Evolutionary conservation across 2,888 invertebrate species (phyloP).

Genomic region (Agriopis aurantiaria): DNA sequence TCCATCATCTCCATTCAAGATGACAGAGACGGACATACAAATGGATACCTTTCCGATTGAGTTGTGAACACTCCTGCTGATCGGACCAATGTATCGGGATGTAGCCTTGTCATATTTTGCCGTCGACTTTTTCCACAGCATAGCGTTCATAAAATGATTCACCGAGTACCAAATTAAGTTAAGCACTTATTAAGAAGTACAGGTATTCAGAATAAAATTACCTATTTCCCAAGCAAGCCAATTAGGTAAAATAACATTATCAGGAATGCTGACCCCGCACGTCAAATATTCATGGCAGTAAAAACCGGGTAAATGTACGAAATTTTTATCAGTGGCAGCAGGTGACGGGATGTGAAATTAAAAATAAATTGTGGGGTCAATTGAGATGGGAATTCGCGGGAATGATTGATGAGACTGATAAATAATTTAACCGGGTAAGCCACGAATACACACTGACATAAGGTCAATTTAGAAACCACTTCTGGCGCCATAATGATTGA

Average conservation of each 20-base stretch:
- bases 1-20: too few species aligned
- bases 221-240: conserved; percentile 19
- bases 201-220: conserved; percentile 19
- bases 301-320: conserved; percentile 40
- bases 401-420: conserved; percentile 35
- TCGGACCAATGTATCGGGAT: too few species aligned
- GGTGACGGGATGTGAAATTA: conserved; percentile 41
- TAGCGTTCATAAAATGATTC: background rate
- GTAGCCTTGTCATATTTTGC: conserved; percentile 2
- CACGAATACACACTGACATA: conserved; percentile 24
- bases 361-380: conserved; percentile 38
- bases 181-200: background rate
- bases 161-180: background rate
- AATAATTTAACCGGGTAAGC: conserved; percentile 30
- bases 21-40: too few species aligned
- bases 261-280: conserved; percentile 42
- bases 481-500: conserved; percentile 4
- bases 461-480: conserved; percentile 17
- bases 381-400: conserved; percentile 28
- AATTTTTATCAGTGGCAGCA: conserved; percentile 39
- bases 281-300: conserved; percentile 41
- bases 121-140: background rate
- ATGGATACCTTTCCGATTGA: too few species aligned
- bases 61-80: too few species aligned
- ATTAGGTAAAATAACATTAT: conserved; percentile 41